Percentiles rank a stretch among this genome's conserved stretches.
Conservation (phyloP, 2,888 invertebrate species). For the Ichneumoninae sp. region DNA sequence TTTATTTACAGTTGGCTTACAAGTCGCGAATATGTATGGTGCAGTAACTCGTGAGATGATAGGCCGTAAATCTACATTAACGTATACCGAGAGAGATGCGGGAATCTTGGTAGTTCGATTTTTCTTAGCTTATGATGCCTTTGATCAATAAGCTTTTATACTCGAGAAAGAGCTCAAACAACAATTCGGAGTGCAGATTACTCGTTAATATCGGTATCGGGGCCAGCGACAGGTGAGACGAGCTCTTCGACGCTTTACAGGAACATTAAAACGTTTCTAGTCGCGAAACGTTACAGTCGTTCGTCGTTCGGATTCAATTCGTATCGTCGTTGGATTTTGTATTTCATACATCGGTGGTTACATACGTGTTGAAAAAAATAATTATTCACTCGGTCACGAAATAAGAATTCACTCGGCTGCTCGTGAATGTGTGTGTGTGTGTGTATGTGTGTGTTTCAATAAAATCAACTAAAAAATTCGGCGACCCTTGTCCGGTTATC, state of each 20-base stretch:
- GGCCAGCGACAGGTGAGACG: slow-evolving; percentile 75
- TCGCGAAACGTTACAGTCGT: not conserved
- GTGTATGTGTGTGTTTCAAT: not conserved
- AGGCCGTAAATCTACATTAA: slow-evolving; percentile 72
- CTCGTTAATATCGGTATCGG: slow-evolving; percentile 68
- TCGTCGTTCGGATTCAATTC: not conserved
- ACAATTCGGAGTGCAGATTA: slow-evolving; percentile 63
- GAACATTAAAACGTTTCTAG: slow-evolving; percentile 42
- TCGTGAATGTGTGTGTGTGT: not conserved
- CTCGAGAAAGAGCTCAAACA: slow-evolving; percentile 85
- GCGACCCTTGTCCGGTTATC: slow-evolving; percentile 23
- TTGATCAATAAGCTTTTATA: slow-evolving; percentile 90
- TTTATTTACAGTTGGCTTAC: slow-evolving; percentile 83
- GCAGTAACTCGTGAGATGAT: slow-evolving; percentile 78
- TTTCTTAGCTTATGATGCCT: slow-evolving; percentile 87
- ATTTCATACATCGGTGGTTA: not conserved
- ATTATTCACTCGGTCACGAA: not conserved
- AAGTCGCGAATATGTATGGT: slow-evolving; percentile 78
- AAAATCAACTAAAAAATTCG: slow-evolving; percentile 16
- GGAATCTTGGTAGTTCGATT: slow-evolving; percentile 70
- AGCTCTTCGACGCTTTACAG: not conserved
- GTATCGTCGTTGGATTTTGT: not conserved
- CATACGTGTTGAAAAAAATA: not conserved
- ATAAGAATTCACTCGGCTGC: not conserved
- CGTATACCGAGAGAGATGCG: slow-evolving; percentile 72